A percentile compares a stretch with the other conserved stretches of the same genome.
Conservation (phyloP, 1,140 invertebrate genomes). For the Camponotus vicinus region DNA sequence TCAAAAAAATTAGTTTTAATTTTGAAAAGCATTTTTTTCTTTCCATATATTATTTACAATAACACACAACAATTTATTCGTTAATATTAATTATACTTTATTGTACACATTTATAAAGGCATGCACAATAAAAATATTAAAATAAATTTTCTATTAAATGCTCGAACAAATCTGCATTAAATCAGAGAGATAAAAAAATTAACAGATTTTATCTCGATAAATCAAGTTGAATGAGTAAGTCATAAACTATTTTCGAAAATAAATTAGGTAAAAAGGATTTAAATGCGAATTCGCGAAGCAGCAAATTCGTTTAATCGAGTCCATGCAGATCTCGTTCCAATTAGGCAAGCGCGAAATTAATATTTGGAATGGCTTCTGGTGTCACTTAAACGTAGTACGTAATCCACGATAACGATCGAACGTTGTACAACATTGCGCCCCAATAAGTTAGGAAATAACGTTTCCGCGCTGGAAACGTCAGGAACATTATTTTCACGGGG, state of each 20-base stretch:
- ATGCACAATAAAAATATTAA: not conserved
- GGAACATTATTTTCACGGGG: slow-evolving; percentile 50
- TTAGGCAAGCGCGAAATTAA: slow-evolving; percentile 55
- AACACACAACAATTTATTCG: too few species aligned
- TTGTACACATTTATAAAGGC: too few species aligned
- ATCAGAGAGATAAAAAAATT: not conserved
- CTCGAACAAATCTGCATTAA: not conserved
- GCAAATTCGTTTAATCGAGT: slow-evolving; percentile 39
- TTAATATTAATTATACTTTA: not conserved
- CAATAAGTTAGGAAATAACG: slow-evolving; percentile 59
- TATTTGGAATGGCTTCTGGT: slow-evolving; percentile 38
- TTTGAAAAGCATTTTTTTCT: not conserved
- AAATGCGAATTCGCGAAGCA: slow-evolving; percentile 18
- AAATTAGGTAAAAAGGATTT: slow-evolving; percentile 23
- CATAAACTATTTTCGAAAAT: slow-evolving; percentile 21
- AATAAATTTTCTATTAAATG: not conserved
- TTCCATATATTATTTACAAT: not conserved
- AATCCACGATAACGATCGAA: slow-evolving; percentile 53
- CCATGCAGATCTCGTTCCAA: slow-evolving; percentile 33
- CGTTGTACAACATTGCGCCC: slow-evolving; percentile 37
- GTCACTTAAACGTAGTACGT: slow-evolving; percentile 33
- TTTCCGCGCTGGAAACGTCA: slow-evolving; percentile 53
- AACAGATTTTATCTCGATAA: slow-evolving; percentile 11
- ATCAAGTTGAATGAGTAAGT: slow-evolving; percentile 35
- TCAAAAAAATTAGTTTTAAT: slow-evolving; percentile 16